Evolutionary conservation across 2,113 vertebrate genomes (phyloP).

Genomic region (Cinclus mexicanus): DNA sequence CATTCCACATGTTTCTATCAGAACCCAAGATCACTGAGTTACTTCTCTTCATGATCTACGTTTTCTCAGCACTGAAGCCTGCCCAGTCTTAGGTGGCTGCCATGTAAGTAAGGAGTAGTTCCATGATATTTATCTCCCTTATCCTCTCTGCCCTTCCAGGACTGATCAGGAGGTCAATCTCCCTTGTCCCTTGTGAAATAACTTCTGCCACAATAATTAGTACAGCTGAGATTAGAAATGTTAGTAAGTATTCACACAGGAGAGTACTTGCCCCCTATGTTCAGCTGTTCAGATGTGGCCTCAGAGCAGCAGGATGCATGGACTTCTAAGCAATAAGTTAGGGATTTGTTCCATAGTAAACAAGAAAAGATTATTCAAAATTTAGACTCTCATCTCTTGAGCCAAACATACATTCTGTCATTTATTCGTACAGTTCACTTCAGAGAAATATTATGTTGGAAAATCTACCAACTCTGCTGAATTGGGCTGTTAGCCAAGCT

Average conservation of each 20-base stretch:
- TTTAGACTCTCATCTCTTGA: slow-evolving; percentile 28
- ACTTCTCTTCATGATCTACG: not conserved
- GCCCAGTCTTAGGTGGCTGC: not conserved
- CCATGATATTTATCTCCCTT: not conserved
- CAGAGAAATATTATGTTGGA: slow-evolving; percentile 60
- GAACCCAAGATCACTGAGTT: not conserved
- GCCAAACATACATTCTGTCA: slow-evolving; percentile 34
- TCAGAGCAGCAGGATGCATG: not conserved
- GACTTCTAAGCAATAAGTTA: slow-evolving; percentile 6
- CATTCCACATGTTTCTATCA: not conserved
- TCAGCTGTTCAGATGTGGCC: not conserved
- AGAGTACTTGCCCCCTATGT: not conserved
- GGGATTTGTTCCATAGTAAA: slow-evolving; percentile 51
- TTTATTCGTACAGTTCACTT: slow-evolving; percentile 53
- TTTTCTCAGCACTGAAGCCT: not conserved
- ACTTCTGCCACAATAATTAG: not conserved
- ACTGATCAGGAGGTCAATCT: not conserved
- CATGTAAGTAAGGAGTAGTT: not conserved
- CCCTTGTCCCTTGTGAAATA: not conserved
- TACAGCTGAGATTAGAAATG: not conserved
- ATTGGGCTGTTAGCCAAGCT: slow-evolving; percentile 30
- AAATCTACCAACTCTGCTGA: slow-evolving; percentile 51
- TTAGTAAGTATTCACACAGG: not conserved
- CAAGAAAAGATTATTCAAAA: slow-evolving; percentile 22
- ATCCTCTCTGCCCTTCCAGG: not conserved